Conservation (phyloP, 2,888 invertebrate genomes). For the Ochropacha duplaris region DNA sequence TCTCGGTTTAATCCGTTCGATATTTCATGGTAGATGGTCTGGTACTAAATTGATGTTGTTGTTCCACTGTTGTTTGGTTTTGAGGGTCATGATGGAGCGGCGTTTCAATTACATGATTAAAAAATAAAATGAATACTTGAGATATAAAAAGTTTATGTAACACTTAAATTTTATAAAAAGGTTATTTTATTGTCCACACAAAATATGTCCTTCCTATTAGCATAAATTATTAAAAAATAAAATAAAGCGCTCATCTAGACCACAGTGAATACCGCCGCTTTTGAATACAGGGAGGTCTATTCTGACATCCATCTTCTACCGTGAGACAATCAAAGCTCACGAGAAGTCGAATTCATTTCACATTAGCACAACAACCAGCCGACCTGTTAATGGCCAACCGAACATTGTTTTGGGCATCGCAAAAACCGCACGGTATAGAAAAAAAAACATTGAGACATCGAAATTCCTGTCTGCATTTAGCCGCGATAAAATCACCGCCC, state of each 20-base stretch:
- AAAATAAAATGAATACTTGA: background rate
- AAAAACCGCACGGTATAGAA: constrained; percentile 44
- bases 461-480: constrained; percentile 74
- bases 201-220: background rate
- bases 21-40: constrained; percentile 63
- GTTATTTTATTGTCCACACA: background rate
- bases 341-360: constrained; percentile 56
- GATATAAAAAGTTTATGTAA: too few species aligned
- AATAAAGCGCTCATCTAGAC: background rate
- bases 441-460: constrained; percentile 68
- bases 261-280: background rate
- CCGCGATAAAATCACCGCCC: constrained; percentile 73
- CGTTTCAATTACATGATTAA: background rate
- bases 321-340: constrained; percentile 56
- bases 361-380: constrained; percentile 43
- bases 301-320: constrained; percentile 36
- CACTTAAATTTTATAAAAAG: background rate
- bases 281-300: constrained; percentile 33
- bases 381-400: constrained; percentile 54
- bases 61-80: background rate
- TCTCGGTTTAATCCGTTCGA: constrained; percentile 65
- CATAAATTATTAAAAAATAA: background rate
- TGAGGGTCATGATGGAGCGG: background rate
- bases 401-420: constrained; percentile 55
- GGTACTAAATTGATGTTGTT: constrained; percentile 14